A percentile compares a stretch with the other conserved stretches of the same genome.
phyloP scores from a whole-genome alignment of 2,888 invertebrate species.

The Rhagonycha lutea region DNA sequence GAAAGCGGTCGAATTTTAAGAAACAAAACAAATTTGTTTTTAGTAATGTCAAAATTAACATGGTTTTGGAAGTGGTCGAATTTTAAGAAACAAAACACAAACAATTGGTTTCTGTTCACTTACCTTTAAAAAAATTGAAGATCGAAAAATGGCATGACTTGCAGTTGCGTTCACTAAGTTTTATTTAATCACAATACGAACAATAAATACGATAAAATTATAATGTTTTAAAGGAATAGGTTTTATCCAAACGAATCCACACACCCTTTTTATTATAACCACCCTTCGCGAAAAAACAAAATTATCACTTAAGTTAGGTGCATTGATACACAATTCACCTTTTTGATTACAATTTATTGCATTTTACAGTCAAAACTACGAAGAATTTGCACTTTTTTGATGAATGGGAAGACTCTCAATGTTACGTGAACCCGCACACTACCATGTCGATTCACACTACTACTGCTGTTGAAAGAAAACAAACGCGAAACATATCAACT shows the following conservation, averaged over 20 bases:
- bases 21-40: too few species aligned
- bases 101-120: not conserved
- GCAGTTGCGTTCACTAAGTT: not conserved
- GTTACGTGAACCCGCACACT: not conserved
- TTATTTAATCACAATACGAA: not conserved
- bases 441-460: constrained; percentile 39
- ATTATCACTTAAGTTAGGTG: constrained; percentile 18
- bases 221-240: not conserved
- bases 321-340: constrained; percentile 4
- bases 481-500: constrained; percentile 9
- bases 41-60: not conserved
- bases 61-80: not conserved
- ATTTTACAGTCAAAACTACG: constrained; percentile 13
- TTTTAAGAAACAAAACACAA: not conserved
- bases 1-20: not conserved
- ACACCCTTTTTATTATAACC: constrained; percentile 21
- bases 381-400: constrained; percentile 35
- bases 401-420: constrained; percentile 44
- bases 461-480: constrained; percentile 46
- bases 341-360: not conserved
- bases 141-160: not conserved
- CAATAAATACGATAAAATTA: not conserved
- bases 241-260: constrained; percentile 8
- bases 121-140: not conserved
- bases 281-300: constrained; percentile 3